phyloP scores from a whole-genome alignment of 2,797 vertebrate species.

The Tamandua tetradactyla region DNA sequence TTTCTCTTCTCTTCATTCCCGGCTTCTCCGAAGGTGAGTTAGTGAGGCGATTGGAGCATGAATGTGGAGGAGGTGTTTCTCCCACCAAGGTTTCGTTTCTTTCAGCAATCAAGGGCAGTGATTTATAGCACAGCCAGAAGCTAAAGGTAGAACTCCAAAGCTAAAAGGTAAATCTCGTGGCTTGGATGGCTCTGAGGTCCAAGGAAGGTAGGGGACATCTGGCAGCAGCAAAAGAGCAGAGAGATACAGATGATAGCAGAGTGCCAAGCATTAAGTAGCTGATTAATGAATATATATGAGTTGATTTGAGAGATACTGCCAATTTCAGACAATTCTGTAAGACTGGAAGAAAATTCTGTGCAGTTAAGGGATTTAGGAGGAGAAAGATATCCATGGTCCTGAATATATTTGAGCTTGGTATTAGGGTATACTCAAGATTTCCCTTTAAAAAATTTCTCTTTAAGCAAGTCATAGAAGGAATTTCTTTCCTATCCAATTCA shows the following conservation, averaged over 20 bases:
- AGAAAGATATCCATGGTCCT: neutral
- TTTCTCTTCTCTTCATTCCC: constrained; percentile 80
- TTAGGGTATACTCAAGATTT: neutral
- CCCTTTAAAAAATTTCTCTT: neutral
- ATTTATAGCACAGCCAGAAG: constrained; percentile 62
- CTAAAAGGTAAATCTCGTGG: neutral
- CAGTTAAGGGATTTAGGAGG: constrained; percentile 3
- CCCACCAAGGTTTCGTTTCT: constrained; percentile 68
- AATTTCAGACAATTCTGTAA: constrained; percentile 21
- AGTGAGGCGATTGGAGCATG: constrained; percentile 77
- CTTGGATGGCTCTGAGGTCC: neutral
- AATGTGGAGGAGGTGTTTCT: constrained; percentile 70
- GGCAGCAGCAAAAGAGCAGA: neutral
- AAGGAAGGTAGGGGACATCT: neutral
- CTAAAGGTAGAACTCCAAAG: constrained; percentile 28
- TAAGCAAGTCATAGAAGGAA: neutral
- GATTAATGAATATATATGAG: neutral
- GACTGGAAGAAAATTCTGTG: neutral
- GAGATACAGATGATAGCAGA: neutral
- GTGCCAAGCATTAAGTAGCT: neutral
- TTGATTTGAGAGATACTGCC: neutral
- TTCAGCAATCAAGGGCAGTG: constrained; percentile 57
- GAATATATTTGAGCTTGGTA: neutral
- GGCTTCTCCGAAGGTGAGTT: constrained; percentile 86
- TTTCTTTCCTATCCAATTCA: neutral